These are phyloP conservation scores for Lymantria monacha DNA, from an alignment of 2,888 invertebrate species.

Conservation along the genomic window DNA sequence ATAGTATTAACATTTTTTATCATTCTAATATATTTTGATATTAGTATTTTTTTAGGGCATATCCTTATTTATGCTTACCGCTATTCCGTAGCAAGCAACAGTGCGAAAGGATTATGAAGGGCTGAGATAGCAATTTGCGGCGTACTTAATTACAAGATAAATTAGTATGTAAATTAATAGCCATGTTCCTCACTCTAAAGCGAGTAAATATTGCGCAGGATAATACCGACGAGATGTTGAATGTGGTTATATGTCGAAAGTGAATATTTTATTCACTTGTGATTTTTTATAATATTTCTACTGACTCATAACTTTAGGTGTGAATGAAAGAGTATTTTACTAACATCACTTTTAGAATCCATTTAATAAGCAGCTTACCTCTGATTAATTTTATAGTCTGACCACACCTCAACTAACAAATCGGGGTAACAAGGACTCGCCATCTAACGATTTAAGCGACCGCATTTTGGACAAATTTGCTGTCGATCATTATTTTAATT, in stretches of 20 bases:
- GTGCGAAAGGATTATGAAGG: slow-evolving; percentile 79
- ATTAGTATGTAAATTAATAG: slow-evolving; percentile 81
- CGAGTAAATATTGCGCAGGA: slow-evolving; percentile 33
- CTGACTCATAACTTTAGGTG: too few relatives aligned
- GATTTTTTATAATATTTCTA: too few relatives aligned
- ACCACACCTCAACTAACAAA: too few relatives aligned
- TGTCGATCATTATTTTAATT: too few relatives aligned
- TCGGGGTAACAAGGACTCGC: too few relatives aligned
- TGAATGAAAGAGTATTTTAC: too few relatives aligned
- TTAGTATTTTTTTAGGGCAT: slow-evolving; percentile 11
- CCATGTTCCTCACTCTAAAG: slow-evolving; percentile 27
- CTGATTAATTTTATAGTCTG: too few relatives aligned
- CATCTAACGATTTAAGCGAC: too few relatives aligned
- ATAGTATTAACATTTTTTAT: too few relatives aligned
- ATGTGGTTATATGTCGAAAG: slow-evolving; percentile 7
- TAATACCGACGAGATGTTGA: slow-evolving; percentile 16
- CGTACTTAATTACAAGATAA: slow-evolving; percentile 81
- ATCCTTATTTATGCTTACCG: slow-evolving; percentile 42
- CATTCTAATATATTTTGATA: background rate
- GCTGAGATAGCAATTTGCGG: slow-evolving; percentile 81
- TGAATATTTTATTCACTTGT: slow-evolving; percentile 7
- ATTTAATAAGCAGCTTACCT: too few relatives aligned
- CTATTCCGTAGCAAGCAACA: slow-evolving; percentile 51
- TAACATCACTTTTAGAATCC: too few relatives aligned
- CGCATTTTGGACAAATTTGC: too few relatives aligned